Base-by-base conservation (phyloP, 2,113 vertebrate species). In the Lycaon pictus region DNA sequence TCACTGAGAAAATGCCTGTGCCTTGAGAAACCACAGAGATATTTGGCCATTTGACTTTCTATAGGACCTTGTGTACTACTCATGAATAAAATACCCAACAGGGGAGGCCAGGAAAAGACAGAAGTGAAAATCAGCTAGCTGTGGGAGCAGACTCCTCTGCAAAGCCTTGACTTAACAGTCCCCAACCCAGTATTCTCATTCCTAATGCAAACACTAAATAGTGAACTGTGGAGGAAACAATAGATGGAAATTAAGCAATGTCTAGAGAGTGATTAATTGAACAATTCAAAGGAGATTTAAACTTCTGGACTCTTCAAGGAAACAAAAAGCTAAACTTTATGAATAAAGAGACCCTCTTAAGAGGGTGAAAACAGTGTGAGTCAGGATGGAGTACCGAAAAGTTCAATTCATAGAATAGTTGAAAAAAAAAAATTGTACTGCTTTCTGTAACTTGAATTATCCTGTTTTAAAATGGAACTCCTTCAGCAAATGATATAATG, bases 341-440 rank as follows among this genome's bases (percentile, higher is more conserved):
- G 25, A 88, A 88, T 48, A 85, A 65, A 55, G 7, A 81, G 32
- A 80, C 10, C 58, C 62, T 55, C 32, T 85, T 63, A 55, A 11
- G 5, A 43, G 58, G 29, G 37, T 93, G 56, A 37, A 82, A 76
- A 90, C n/a, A 62, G 19, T 20, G 7, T 51, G 16, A 4, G 5
- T 87, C 81, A 79, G 60, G 15, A 77, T 29, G 16, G 17, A 86
- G 25, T 27, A 87, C 19, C 11, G 29, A 56, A 82, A 81, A 35
- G n/a, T 82, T 87, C n/a, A 77, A 53, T 76, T 37, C 86, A 90
- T 2, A 56, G 12, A 76, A 29, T 60, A 86, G 69, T 86, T 89
- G 86, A 63, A 96, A 80, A 85, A 83, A 83, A 87, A 88, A 37
- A 80, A 4, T 16, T 94, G 65, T 35, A 87, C 23, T 20, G n/a